A percentile compares a stretch with the other conserved stretches of the same genome.
Conservation (phyloP, 2,797 vertebrate genomes). For the Pyrrhura leucotis region DNA sequence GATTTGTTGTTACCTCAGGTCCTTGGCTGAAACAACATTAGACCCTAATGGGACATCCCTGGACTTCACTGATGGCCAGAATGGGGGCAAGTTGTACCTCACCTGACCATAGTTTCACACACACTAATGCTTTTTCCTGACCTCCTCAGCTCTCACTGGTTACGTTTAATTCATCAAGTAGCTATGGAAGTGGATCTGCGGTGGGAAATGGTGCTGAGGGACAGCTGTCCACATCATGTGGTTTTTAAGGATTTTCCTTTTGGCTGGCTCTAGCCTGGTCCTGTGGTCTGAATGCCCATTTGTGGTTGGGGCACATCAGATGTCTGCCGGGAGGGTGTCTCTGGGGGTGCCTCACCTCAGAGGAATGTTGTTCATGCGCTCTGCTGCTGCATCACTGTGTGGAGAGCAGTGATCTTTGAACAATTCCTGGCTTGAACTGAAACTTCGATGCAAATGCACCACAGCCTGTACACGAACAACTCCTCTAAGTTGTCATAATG, state of each 20-base stretch:
- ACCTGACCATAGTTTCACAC: neutral
- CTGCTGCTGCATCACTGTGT: neutral
- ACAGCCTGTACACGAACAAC: neutral
- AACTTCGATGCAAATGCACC: neutral
- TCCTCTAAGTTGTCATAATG: neutral
- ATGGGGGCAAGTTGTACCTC: neutral
- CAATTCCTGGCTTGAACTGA: neutral
- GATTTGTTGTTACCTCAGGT: neutral
- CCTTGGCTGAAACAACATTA: neutral
- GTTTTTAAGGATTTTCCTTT: neutral
- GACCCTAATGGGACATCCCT: neutral
- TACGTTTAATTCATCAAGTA: neutral
- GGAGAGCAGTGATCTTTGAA: neutral
- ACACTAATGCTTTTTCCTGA: neutral
- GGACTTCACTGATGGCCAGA: neutral
- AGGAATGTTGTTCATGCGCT: neutral
- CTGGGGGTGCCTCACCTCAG: neutral
- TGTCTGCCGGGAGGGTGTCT: neutral
- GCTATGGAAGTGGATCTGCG: neutral
- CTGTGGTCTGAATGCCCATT: neutral
- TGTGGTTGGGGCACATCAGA: neutral
- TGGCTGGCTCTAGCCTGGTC: neutral
- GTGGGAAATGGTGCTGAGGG: rapidly evolving
- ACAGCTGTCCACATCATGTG: neutral
- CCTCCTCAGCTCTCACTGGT: neutral